phyloP scores from a whole-genome alignment of 2,113 vertebrate species.

The Eleginops maclovinus region DNA sequence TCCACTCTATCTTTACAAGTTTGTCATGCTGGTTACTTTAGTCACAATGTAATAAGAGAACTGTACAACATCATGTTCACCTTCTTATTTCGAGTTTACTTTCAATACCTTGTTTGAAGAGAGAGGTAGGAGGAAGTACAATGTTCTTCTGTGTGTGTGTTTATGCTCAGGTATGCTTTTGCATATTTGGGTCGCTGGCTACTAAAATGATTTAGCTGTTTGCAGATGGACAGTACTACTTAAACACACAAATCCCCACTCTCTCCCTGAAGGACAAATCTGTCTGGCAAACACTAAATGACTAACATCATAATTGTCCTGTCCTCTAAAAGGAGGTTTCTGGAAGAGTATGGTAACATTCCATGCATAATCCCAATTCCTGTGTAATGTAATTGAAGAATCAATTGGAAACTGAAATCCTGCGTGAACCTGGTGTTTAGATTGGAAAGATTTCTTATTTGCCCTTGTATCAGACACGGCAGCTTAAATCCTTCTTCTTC shows the following conservation, averaged over 20 bases:
- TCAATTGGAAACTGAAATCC: background rate
- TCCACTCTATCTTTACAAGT: background rate
- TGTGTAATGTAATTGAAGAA: background rate
- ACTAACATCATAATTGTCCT: background rate
- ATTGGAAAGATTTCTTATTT: conserved; percentile 14
- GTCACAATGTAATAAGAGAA: background rate
- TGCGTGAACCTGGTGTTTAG: too few relatives aligned
- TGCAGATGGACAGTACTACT: background rate
- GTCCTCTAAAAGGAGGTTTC: background rate
- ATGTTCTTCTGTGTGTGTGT: conserved; percentile 22
- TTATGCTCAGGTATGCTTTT: conserved; percentile 17
- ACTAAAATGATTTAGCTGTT: conserved; percentile 31
- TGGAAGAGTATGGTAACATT: background rate
- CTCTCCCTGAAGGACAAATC: background rate
- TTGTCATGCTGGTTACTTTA: background rate
- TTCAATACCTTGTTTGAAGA: conserved; percentile 3
- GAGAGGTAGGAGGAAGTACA: background rate
- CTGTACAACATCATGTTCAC: background rate
- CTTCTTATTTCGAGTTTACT: background rate
- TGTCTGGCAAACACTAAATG: background rate
- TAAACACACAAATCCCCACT: conserved; percentile 2
- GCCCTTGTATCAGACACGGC: conserved; percentile 1
- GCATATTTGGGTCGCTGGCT: conserved; percentile 46
- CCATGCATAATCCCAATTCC: background rate
- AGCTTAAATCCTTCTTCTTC: conserved; percentile 10